Percentiles rank a stretch among this genome's conserved stretches.
phyloP scores from a whole-genome alignment of 2,797 vertebrate genomes.

The Chelonia mydas region DNA sequence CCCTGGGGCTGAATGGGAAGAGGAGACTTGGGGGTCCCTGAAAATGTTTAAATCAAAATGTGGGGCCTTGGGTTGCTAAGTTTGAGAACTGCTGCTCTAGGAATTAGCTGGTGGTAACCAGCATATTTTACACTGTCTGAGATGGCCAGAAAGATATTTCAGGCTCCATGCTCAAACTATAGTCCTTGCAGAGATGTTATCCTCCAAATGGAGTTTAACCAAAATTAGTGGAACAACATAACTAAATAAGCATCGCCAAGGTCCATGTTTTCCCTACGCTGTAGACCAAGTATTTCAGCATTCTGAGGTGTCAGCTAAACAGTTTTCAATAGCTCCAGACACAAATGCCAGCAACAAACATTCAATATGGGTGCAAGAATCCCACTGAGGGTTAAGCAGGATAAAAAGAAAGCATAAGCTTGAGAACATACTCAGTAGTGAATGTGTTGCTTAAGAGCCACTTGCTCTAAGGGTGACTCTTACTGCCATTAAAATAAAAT shows the following conservation, averaged over 20 bases:
- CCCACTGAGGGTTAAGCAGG: background rate
- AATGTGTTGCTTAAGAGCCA: background rate
- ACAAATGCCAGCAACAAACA: background rate
- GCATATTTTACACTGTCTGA: background rate
- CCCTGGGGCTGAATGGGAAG: too few species aligned
- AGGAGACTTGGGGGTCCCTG: too few species aligned
- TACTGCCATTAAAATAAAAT: background rate
- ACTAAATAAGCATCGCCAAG: background rate
- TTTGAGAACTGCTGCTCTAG: too few species aligned
- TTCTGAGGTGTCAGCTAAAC: background rate
- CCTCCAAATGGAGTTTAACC: background rate
- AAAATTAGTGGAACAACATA: background rate
- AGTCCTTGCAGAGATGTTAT: background rate
- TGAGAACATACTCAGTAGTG: background rate
- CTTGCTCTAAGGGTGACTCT: background rate
- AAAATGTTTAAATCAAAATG: too few species aligned
- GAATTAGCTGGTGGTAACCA: background rate
- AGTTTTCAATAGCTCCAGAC: background rate
- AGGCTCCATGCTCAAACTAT: background rate
- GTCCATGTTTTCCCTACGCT: background rate
- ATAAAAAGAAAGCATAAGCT: background rate
- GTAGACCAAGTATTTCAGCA: background rate
- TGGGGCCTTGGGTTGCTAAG: too few species aligned
- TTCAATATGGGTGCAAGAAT: background rate
- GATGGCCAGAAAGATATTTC: background rate